These are phyloP conservation scores for Diadophis punctatus DNA, from an alignment of 2,113 vertebrate genomes.

Conservation along the genomic window DNA sequence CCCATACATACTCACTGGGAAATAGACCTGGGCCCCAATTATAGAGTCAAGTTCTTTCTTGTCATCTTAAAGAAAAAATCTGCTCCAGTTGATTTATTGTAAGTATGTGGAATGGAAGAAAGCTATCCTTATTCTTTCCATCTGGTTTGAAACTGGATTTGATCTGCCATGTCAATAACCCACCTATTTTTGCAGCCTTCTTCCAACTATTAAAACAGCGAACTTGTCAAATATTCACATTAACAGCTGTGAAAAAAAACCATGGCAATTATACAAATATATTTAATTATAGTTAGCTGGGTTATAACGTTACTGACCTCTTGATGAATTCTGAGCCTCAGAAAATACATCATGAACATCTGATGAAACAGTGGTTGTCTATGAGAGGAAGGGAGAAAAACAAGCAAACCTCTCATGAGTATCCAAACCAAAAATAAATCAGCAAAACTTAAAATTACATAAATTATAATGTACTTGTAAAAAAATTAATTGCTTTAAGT, in stretches of 20 bases:
- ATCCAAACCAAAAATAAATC: neutral
- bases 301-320: constrained; percentile 62
- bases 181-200: neutral
- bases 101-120: neutral
- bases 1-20: neutral
- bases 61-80: neutral
- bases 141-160: neutral
- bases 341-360: constrained; percentile 55
- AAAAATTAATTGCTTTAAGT: neutral
- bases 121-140: neutral
- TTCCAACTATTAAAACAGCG: neutral
- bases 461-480: neutral
- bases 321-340: constrained; percentile 47
- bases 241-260: neutral
- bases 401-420: constrained; percentile 4
- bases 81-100: neutral
- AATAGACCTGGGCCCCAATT: neutral
- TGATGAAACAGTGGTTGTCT: constrained; percentile 62
- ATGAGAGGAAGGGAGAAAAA: constrained; percentile 46
- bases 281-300: neutral
- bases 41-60: neutral
- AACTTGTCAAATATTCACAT: neutral
- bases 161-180: neutral
- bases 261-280: neutral
- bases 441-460: neutral